Base-by-base conservation (phyloP, 2,797 vertebrate genomes). In the Sarcophilus harrisii region DNA sequence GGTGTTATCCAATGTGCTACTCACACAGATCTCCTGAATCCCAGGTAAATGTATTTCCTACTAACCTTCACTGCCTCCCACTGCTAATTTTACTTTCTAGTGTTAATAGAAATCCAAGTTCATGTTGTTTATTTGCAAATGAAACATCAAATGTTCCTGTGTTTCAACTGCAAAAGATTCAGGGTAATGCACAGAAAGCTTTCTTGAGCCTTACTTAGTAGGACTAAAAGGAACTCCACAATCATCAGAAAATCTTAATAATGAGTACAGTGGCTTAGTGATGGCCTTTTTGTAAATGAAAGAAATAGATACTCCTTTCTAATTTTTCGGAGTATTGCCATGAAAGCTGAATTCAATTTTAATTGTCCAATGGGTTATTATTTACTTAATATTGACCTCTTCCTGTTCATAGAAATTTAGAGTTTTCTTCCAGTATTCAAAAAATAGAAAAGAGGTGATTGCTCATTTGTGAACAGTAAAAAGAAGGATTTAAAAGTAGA, bases 351-450 rank as follows among this genome's bases (percentile, higher is more conserved):
- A 32, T 32, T 58, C 32, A 60, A 92, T 95, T 97, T 97, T 66
- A 92, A 62, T 87, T 45, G 21, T 81, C 58, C 93, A 73, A 73
- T 95, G 87, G 94, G 91, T 92, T n/a, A 89, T 90, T 45, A 95
- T 89, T 55, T 66, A 92, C 49, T 57, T 95, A 21, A 95, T 62
- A 52, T 57, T 59, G 90, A 90, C 62, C 92, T 95, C 62, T 55
- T 94, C 0, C 45, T 91, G 21, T 94, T 91, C 96, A 81, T 24
- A 45, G 38, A 92, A 58, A 4, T 94, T 96, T 93, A 93, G 91
- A 96, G 29, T 90, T 90, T 90, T 97, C 95, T 90, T 93, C 55
- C 90, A 58, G 90, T 95, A 92, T 55, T 94, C 93, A 94, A 90
- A 94, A 54, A 91, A 91, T 96, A 91, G 38, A 29, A 91, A 54